phyloP scores from a whole-genome alignment of 2,113 vertebrate species.

The Haemorhous mexicanus region DNA sequence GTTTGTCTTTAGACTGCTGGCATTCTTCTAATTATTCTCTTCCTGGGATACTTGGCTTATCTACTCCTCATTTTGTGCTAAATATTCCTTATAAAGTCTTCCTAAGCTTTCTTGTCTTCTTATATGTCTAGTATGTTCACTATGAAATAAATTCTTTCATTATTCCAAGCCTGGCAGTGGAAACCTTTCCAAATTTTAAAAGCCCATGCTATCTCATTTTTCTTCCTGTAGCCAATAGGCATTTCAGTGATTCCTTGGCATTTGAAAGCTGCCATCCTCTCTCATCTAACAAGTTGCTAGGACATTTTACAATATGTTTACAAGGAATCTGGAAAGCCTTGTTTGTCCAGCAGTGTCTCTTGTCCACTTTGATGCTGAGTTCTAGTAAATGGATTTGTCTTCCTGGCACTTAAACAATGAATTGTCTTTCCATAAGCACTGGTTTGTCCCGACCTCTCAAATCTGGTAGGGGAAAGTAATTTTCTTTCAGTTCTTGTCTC shows the following conservation, averaged over 20 bases:
- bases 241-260: neutral
- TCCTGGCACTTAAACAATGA: neutral
- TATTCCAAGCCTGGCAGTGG: neutral
- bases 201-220: neutral
- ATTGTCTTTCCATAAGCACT: neutral
- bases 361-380: neutral
- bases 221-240: neutral
- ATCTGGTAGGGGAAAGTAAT: neutral
- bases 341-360: neutral
- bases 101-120: conserved; percentile 2
- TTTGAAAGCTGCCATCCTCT: neutral
- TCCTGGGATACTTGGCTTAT: conserved; percentile 55
- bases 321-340: neutral
- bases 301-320: neutral
- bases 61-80: conserved; percentile 39
- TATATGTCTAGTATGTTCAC: neutral
- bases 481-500: neutral
- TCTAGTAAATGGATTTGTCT: neutral
- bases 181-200: conserved; percentile 32
- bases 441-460: neutral
- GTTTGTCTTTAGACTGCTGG: conserved; percentile 56
- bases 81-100: conserved; percentile 55
- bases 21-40: conserved; percentile 70
- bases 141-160: conserved; percentile 21
- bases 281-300: neutral